phyloP scores from a whole-genome alignment of 1,140 invertebrate species.

The Melitaea cinxia region DNA sequence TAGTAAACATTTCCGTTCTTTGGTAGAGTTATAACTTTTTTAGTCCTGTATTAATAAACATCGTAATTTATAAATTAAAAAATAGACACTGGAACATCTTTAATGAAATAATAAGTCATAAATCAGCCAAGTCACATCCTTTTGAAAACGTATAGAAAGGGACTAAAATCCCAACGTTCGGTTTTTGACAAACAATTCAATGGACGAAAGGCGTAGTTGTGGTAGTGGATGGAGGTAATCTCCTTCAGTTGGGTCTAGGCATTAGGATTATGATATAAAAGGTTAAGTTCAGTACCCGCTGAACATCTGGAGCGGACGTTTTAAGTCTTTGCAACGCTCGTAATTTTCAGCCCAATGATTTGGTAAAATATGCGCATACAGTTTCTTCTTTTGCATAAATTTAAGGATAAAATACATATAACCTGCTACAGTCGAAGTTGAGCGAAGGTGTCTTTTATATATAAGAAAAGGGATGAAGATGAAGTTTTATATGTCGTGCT shows the following conservation, averaged over 20 bases:
- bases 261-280: conserved; percentile 13
- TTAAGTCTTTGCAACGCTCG: neutral
- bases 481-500: too few species aligned
- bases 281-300: conserved; percentile 2
- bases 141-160: conserved; percentile 3
- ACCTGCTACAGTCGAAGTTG: neutral
- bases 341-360: neutral
- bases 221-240: conserved; percentile 26
- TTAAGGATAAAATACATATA: neutral
- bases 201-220: conserved; percentile 24
- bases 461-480: too few species aligned
- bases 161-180: conserved; percentile 20
- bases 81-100: too few species aligned
- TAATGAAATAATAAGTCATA: neutral
- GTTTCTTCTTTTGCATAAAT: neutral
- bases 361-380: conserved; percentile 5
- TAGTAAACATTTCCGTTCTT: too few species aligned
- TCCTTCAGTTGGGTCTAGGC: conserved; percentile 27
- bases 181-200: conserved; percentile 24
- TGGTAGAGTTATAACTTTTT: too few species aligned
- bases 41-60: too few species aligned
- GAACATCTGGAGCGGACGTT: conserved; percentile 2
- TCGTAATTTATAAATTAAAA: too few species aligned
- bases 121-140: conserved; percentile 9
- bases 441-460: neutral